Percentiles rank a stretch among this genome's conserved stretches.
phyloP scores from a whole-genome alignment of 2,888 invertebrate genomes.

The Mythimna loreyi region DNA sequence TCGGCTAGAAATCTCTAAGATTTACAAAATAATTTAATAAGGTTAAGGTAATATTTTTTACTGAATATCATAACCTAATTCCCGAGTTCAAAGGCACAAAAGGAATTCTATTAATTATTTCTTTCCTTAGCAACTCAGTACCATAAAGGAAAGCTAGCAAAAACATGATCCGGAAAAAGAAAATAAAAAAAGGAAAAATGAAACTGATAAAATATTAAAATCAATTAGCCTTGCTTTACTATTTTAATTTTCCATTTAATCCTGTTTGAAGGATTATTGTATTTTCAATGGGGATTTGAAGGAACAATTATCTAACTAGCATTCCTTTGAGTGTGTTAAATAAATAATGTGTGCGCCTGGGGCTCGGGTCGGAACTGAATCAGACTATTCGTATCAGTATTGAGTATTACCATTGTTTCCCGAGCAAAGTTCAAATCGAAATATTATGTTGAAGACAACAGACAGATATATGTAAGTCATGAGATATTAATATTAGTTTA shows the following conservation, averaged over 20 bases:
- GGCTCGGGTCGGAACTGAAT: conserved; percentile 71
- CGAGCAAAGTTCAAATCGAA: neutral
- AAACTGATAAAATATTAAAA: conserved; percentile 58
- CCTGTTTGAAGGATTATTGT: conserved; percentile 52
- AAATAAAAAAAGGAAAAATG: neutral
- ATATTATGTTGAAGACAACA: neutral
- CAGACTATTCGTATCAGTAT: conserved; percentile 68
- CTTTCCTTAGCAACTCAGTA: neutral
- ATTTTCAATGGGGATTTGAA: conserved; percentile 71
- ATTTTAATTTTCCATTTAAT: conserved; percentile 49
- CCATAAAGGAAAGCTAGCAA: neutral
- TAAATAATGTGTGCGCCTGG: conserved; percentile 83
- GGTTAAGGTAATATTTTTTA: too few species aligned
- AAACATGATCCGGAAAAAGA: neutral
- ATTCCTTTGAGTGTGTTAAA: conserved; percentile 84
- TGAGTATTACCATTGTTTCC: conserved; percentile 71
- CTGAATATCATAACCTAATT: neutral
- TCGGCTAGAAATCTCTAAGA: too few species aligned
- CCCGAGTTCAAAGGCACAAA: neutral
- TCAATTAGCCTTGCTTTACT: conserved; percentile 49
- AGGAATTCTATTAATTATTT: neutral
- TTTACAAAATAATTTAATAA: too few species aligned
- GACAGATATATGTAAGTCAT: too few species aligned
- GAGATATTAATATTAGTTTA: neutral
- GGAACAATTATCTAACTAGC: conserved; percentile 86